A percentile compares a stretch with the other conserved stretches of the same genome.
These are phyloP conservation scores for Gnathonemus echidnorhynchus DNA, from an alignment of 2,113 vertebrate genomes.

Conservation along the genomic window DNA sequence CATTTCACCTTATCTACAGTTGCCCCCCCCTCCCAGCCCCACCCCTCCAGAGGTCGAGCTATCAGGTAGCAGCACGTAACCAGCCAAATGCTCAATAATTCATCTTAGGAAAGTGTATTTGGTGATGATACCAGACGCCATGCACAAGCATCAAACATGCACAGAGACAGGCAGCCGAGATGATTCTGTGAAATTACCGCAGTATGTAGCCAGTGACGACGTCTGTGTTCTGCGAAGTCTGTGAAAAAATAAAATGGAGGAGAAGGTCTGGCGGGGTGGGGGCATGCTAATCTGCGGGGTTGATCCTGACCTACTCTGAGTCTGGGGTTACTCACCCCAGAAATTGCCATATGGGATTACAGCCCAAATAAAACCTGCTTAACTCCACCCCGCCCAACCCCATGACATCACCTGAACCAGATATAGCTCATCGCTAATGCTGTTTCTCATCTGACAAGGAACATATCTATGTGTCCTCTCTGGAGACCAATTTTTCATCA, in stretches of 20 bases:
- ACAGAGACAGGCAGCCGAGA: constrained; percentile 24
- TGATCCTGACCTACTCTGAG: constrained; percentile 59
- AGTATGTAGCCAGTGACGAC: constrained; percentile 27
- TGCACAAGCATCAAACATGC: neutral
- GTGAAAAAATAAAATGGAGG: constrained; percentile 18
- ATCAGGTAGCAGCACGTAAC: constrained; percentile 70
- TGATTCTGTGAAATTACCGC: constrained; percentile 40
- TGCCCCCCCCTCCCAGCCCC: constrained; percentile 4
- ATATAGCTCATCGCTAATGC: constrained; percentile 30
- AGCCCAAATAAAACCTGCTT: constrained; percentile 77
- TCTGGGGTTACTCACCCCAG: constrained; percentile 51
- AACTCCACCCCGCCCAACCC: constrained; percentile 42
- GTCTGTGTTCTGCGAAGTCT: constrained; percentile 40
- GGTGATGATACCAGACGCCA: constrained; percentile 36
- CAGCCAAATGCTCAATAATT: constrained; percentile 81
- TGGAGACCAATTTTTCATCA: neutral
- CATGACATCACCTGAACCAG: constrained; percentile 54
- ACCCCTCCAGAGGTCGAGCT: constrained; percentile 35
- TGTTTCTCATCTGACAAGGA: neutral
- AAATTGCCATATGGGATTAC: constrained; percentile 71
- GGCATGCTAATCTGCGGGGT: constrained; percentile 54
- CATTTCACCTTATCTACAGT: constrained; percentile 52
- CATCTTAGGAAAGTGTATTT: constrained; percentile 77
- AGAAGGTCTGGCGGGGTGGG: constrained; percentile 42
- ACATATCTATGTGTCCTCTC: neutral